These are phyloP conservation scores for Mormyrus iriodes DNA, from an alignment of 2,113 vertebrate genomes.

Conservation along the genomic window DNA sequence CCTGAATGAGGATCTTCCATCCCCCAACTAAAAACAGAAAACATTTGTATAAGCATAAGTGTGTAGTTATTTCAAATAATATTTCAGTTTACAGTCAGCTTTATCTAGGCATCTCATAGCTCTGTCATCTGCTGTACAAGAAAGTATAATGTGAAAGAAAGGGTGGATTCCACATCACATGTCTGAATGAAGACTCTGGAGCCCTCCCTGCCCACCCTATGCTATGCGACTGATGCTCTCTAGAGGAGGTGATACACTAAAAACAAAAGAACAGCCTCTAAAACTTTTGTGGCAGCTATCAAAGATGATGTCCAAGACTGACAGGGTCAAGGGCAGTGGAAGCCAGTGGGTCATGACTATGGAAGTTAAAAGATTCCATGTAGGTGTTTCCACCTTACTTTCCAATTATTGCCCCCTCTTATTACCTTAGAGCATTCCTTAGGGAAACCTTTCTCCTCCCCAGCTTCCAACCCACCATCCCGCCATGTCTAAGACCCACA, in stretches of 20 bases:
- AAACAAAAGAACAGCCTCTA: not conserved
- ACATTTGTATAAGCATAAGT: not conserved
- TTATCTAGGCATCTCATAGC: not conserved
- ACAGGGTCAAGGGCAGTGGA: not conserved
- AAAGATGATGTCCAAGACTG: constrained; percentile 10
- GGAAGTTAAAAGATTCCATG: not conserved
- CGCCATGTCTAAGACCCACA: not conserved
- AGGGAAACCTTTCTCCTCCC: not conserved
- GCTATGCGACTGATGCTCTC: not conserved
- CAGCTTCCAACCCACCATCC: not conserved
- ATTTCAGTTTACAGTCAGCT: not conserved
- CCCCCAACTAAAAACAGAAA: not conserved
- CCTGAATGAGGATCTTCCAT: not conserved
- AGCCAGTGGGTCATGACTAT: not conserved
- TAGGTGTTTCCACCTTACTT: not conserved
- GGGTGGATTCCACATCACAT: not conserved
- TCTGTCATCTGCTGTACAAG: not conserved
- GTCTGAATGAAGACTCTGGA: not conserved
- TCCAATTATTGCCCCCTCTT: not conserved
- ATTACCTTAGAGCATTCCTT: not conserved
- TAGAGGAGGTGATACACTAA: not conserved
- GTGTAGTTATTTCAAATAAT: not conserved
- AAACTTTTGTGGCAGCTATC: not conserved
- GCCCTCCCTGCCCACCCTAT: not conserved
- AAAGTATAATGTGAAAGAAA: not conserved